phyloP scores from a whole-genome alignment of 2,113 vertebrate species.

The Oryzias javanicus region DNA sequence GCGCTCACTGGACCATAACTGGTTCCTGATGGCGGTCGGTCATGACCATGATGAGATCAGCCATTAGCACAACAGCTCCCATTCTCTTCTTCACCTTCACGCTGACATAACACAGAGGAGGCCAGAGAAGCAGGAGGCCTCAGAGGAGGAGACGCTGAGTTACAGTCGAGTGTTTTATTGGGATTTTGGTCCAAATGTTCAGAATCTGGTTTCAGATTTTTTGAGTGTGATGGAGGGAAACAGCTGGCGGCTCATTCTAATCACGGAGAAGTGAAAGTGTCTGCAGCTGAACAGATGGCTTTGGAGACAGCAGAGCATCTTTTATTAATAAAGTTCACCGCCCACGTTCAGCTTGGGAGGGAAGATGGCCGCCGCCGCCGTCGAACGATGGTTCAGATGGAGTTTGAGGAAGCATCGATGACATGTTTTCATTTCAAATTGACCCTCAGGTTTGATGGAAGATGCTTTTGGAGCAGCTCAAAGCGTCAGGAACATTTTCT shows the following conservation, averaged over 20 bases:
- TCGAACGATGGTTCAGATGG: no score
- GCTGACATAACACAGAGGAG: constrained; percentile 5
- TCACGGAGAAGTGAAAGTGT: not conserved
- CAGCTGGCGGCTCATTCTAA: no score
- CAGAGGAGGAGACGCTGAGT: no score
- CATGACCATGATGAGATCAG: constrained; percentile 47
- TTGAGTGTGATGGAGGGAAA: no score
- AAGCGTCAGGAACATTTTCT: constrained; percentile 28
- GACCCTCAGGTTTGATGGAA: no score
- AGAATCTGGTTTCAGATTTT: no score
- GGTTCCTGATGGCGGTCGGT: constrained; percentile 29
- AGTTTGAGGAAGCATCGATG: no score
- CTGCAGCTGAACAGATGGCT: constrained; percentile 23
- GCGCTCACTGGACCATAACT: constrained; percentile 50
- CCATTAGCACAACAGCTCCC: constrained; percentile 30
- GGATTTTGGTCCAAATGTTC: no score
- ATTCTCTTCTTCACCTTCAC: constrained; percentile 41
- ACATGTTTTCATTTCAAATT: no score
- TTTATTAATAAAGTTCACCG: constrained; percentile 60
- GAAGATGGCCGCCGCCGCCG: constrained; percentile 26
- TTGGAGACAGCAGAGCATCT: constrained; percentile 45
- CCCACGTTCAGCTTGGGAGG: constrained; percentile 28
- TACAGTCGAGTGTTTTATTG: no score
- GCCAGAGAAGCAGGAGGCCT: not conserved
- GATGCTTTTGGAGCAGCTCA: not conserved